Conservation (phyloP, 2,113 vertebrate species). For the Sebastes fasciatus region DNA sequence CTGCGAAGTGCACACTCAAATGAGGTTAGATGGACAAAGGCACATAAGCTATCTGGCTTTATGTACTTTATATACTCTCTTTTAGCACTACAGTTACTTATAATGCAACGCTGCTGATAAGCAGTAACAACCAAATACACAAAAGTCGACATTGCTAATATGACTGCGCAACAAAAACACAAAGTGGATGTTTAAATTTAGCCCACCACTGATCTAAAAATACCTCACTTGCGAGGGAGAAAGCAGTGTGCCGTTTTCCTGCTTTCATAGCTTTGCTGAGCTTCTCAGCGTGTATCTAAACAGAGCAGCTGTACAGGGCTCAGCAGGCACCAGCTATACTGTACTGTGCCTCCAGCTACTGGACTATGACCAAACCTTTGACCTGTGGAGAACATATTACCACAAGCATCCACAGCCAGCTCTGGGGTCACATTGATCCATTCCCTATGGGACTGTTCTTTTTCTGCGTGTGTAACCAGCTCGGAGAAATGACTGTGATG, state of each 20-base stretch:
- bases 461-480: constrained; percentile 15
- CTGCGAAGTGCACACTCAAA: constrained; percentile 47
- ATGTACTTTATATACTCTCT: background rate
- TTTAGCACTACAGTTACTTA: constrained; percentile 11
- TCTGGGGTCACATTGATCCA: constrained; percentile 63
- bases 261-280: constrained; percentile 40
- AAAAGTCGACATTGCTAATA: constrained; percentile 33
- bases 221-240: constrained; percentile 45
- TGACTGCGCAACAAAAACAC: constrained; percentile 50
- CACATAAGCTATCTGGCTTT: constrained; percentile 11
- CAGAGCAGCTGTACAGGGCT: constrained; percentile 52
- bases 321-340: constrained; percentile 50
- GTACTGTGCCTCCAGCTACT: constrained; percentile 56
- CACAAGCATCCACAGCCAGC: constrained; percentile 40
- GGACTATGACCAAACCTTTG: constrained; percentile 63
- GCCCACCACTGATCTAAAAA: constrained; percentile 70
- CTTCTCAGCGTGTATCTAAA: constrained; percentile 47
- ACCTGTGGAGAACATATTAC: constrained; percentile 62
- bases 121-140: constrained; percentile 20
- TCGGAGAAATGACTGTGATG: constrained; percentile 5
- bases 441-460: constrained; percentile 24
- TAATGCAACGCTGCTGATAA: constrained; percentile 35
- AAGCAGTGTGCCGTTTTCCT: constrained; percentile 44
- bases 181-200: constrained; percentile 68
- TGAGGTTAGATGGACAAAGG: constrained; percentile 19